phyloP scores from a whole-genome alignment of 2,888 invertebrate genomes.

The Branchinecta sandiegonensis region DNA sequence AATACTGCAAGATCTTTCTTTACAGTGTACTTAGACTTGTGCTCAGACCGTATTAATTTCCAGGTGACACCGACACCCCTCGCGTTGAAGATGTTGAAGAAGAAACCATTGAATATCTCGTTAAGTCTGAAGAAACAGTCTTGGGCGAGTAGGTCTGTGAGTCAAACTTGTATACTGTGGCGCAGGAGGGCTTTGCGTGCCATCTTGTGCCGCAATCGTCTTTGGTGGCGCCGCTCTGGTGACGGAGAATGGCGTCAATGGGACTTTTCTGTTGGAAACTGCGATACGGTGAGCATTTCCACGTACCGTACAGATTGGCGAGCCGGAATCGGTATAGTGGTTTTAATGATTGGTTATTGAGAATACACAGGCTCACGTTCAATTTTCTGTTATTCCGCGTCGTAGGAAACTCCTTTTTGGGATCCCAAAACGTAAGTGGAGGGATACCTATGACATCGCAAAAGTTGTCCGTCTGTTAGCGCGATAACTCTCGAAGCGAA shows the following conservation, averaged over 20 bases:
- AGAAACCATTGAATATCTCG: slow-evolving; percentile 91
- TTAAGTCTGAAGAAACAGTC: slow-evolving; percentile 69
- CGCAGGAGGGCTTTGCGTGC: background rate
- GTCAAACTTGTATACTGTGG: background rate
- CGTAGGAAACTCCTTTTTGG: no score
- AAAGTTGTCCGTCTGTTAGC: no score
- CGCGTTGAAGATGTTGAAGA: slow-evolving; percentile 77
- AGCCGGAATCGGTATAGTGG: background rate
- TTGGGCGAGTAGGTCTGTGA: slow-evolving; percentile 21
- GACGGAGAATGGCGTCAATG: no score
- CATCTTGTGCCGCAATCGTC: background rate
- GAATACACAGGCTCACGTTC: no score
- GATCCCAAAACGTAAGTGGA: no score
- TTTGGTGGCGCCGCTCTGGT: background rate
- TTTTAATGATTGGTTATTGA: no score
- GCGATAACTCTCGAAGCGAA: no score
- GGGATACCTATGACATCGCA: no score
- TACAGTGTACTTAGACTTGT: background rate
- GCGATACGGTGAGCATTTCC: background rate
- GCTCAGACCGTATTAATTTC: slow-evolving; percentile 18
- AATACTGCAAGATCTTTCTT: no score
- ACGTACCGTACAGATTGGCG: slow-evolving; percentile 3
- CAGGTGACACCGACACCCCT: slow-evolving; percentile 30
- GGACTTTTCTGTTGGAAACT: background rate
- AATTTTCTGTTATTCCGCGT: no score